Base-by-base conservation (phyloP, 2,888 invertebrate genomes). In the Eueremaeus valkanovi region DNA sequence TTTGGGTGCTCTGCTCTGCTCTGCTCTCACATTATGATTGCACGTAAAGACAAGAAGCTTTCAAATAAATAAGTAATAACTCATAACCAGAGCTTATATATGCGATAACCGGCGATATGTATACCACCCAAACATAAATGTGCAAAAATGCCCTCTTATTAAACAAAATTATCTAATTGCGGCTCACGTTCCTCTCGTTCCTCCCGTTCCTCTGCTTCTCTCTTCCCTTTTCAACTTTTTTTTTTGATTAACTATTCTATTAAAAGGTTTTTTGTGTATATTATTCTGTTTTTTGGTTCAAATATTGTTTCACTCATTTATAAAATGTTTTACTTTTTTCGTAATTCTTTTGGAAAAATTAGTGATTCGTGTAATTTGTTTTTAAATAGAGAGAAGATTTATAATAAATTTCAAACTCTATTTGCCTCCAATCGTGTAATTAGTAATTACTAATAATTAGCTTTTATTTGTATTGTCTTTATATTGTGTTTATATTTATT, bases 1-100 rank as follows among this genome's bases (percentile, higher is more conserved):
- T 49, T 49, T 49, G 29, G 58, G 31, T 29, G 24, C 21, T 13
- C 18, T 16, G 16, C 58, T 29, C 13, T 29, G 13, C 16, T 16
- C 29, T 58, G 31, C 58, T 29, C 58, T 24, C 58, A 58, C 29
- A 29, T 29, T 66, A 36, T 66, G 36, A 66, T 66, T 40, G 66
- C 66, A 66, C 40, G 66, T 66, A 66, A 66, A 66, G 66, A 66
- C 66, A 40, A 66, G 66, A 66, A 66, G 66, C 66, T 66, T 66
- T 66, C 66, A 66, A 66, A 66, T 66, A 66, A 66, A 66, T 66
- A 66, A 66, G 31, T 66, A 66, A 66, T 66, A 66, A 66, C 40
- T 66, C 40, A 66, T 66, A 66, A 66, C 21, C 36, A 36, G 21
- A 66, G 31, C 29, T 29, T 58, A 58, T 29, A 58, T 58, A 29